Conservation (phyloP, 1,140 invertebrate species). For the Aphaenogaster rudis region DNA sequence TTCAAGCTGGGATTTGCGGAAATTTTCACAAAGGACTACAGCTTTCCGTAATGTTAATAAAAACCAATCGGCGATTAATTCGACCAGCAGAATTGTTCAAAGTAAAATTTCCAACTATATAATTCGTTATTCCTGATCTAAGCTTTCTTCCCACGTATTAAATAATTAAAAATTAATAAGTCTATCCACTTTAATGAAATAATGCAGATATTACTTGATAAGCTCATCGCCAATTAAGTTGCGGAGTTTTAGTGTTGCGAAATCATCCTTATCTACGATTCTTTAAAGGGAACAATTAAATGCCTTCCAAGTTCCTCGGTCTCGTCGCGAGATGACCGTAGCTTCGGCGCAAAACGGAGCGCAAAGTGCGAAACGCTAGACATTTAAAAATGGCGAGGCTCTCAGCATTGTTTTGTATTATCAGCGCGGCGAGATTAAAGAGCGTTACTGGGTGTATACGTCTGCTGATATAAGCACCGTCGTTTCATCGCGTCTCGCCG, state of each 20-base stretch:
- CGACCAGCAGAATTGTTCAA: not conserved
- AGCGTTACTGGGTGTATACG: not conserved
- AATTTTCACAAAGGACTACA: not conserved
- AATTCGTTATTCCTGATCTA: not conserved
- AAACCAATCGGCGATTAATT: not conserved
- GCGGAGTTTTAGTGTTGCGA: too few relatives aligned
- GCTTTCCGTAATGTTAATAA: not conserved
- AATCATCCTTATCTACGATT: not conserved
- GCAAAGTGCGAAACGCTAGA: not conserved
- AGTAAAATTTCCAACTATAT: not conserved
- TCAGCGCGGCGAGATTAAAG: slow-evolving; percentile 8
- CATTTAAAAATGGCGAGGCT: slow-evolving; percentile 51
- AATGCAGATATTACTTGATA: too few relatives aligned
- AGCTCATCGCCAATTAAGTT: not conserved
- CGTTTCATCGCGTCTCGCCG: not conserved
- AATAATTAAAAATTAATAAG: not conserved
- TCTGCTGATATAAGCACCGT: not conserved
- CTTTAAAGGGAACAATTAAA: not conserved
- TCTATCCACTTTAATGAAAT: not conserved
- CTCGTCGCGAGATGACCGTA: not conserved
- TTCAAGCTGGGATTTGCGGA: not conserved
- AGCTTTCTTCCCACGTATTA: not conserved
- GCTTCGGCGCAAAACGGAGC: not conserved
- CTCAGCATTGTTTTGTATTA: slow-evolving; percentile 24
- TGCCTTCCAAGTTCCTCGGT: not conserved